Conservation (phyloP, 2,113 vertebrate genomes). For the Leucopternis melanops region DNA sequence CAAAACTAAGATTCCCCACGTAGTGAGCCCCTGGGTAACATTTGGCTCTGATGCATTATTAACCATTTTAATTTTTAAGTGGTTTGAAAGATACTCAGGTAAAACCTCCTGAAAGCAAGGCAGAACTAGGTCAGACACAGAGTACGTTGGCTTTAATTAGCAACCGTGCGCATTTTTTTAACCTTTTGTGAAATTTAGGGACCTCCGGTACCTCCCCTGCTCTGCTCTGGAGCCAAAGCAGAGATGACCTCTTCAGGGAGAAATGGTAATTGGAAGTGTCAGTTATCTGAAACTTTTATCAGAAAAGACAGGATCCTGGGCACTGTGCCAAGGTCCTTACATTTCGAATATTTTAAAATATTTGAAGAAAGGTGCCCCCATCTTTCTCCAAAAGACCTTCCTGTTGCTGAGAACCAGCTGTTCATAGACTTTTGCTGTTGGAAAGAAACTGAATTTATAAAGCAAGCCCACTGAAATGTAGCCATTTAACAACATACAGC, state of each 20-base stretch:
- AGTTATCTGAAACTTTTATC: constrained; percentile 65
- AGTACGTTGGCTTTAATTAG: constrained; percentile 28
- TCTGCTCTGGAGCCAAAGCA: neutral
- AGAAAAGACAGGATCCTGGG: constrained; percentile 48
- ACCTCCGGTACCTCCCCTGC: neutral
- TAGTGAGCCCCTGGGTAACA: neutral
- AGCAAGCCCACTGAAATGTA: neutral
- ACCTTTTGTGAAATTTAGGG: constrained; percentile 41
- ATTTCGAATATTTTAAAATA: constrained; percentile 58
- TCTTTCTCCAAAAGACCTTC: neutral
- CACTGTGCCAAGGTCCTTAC: constrained; percentile 45
- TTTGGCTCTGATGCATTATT: constrained; percentile 37
- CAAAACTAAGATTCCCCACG: neutral
- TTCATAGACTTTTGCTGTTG: neutral
- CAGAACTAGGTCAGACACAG: constrained; percentile 57
- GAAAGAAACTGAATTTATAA: neutral
- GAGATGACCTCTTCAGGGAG: constrained; percentile 60
- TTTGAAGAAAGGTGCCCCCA: constrained; percentile 27
- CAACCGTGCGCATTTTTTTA: neutral
- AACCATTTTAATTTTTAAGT: constrained; percentile 26
- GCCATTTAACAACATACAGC: neutral
- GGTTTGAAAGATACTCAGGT: neutral
- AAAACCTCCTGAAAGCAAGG: constrained; percentile 27
- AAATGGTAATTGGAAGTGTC: constrained; percentile 67
- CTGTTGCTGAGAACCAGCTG: neutral